Evolutionary conservation across 2,797 vertebrate genomes (phyloP), one percentile per base, ranked within the genome.

Genomic region (Acanthiza pusilla): DNA sequence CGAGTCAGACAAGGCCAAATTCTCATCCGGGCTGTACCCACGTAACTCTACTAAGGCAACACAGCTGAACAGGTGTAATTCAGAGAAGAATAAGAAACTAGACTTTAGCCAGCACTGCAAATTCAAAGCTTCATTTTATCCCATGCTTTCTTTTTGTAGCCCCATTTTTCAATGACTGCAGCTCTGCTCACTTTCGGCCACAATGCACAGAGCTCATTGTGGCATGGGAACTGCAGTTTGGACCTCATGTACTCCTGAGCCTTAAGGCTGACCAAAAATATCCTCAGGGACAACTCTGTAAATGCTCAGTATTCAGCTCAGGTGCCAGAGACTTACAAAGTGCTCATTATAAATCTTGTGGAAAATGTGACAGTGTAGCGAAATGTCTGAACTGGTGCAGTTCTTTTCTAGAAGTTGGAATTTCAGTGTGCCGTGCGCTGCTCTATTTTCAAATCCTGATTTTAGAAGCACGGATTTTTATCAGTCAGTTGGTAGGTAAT

Each of bases 271-370:
- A 77, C 70, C 7, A 9, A 91, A 93, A 93, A 92, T 88, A 34
- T 55, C 85, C 62, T 81, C 71, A 54, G 45, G 66, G 91, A 60
- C 48, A 60, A 6, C 34, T 93, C 76, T 53, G 21, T 75, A 82
- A 81, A 60, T 86, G 79, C 40, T 94, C 84, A 51, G 77, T 66
- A 84, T 94, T 94, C 73, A 79, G 45, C 53, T 63, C 60, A 94
- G 88, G 73, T 93, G 91, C 92, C 92, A 94, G 85, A 96, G 62
- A n/a, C 72, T 93, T 88, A 95, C 80, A 95, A 88, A 92, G 71
- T 53, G 34, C 70, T 95, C 30, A 15, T 92, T 92, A 92, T 95
- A 96, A 94, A 95, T 95, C 94, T 94, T 88, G 48, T 88, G 95
- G 96, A 97, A 97, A 96, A 86, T 91, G 38, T 94, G 94, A 95